These are phyloP conservation scores for Atethmia centrago DNA, from an alignment of 2,888 invertebrate genomes.

Conservation along the genomic window DNA sequence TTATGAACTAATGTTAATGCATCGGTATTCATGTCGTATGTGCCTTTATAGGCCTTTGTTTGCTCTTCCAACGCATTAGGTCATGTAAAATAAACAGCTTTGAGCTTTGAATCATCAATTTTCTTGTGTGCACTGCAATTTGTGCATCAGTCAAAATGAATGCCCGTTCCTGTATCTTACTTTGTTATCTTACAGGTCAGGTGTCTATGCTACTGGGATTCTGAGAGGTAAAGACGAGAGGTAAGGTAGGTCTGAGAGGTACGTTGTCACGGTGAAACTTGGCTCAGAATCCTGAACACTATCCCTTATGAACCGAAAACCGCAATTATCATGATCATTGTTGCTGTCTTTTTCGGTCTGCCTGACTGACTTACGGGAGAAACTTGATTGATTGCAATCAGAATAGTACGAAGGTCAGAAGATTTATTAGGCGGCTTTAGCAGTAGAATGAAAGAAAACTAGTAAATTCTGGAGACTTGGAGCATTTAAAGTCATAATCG, in stretches of 20 bases:
- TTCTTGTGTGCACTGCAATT: conserved; percentile 36
- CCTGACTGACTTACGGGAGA: neutral
- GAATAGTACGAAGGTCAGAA: neutral
- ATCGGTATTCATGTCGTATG: conserved; percentile 43
- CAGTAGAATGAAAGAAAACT: neutral
- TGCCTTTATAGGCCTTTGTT: conserved; percentile 54
- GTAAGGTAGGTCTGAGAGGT: too few species aligned
- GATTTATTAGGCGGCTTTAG: neutral
- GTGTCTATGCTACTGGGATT: neutral
- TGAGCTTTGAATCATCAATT: conserved; percentile 39
- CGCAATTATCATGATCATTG: neutral
- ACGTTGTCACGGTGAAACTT: neutral
- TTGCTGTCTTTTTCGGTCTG: neutral
- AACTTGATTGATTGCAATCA: neutral
- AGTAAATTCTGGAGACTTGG: neutral
- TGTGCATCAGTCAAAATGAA: conserved; percentile 45
- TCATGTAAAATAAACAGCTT: conserved; percentile 51
- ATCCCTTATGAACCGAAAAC: neutral
- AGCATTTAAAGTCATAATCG: neutral
- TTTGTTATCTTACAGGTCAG: conserved; percentile 11
- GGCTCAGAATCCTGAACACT: neutral
- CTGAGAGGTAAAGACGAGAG: neutral
- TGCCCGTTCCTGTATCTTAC: neutral
- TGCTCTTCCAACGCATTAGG: conserved; percentile 46
- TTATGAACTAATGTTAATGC: conserved; percentile 42